Conservation (phyloP, 37 sponge, comb jelly and placozoan species). For the Diacarnus erythraeanus region DNA sequence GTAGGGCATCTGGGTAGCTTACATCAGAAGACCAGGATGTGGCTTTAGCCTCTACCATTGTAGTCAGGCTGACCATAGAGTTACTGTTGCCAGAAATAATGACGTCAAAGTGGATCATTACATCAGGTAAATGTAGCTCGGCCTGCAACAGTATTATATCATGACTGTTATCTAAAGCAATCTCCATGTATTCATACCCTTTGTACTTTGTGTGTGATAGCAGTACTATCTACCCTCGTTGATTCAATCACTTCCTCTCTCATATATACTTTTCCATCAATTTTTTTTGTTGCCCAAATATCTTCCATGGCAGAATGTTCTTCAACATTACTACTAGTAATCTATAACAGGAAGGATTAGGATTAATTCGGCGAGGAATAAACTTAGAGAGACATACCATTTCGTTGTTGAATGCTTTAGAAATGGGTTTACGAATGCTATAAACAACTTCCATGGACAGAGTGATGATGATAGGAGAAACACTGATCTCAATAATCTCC, state of each 20-base stretch:
- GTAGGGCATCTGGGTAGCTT: neutral
- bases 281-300: neutral
- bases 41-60: neutral
- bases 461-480: neutral
- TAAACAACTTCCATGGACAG: constrained; percentile 1
- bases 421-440: neutral
- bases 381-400: neutral
- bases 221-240: no score
- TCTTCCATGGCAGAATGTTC: neutral
- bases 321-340: neutral
- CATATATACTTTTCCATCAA: neutral
- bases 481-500: neutral
- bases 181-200: neutral
- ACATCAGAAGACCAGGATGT: constrained; percentile 14
- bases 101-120: constrained; percentile 25
- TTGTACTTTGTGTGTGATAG: neutral
- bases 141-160: neutral
- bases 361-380: no score
- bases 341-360: neutral
- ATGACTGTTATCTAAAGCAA: neutral
- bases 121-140: constrained; percentile 1
- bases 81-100: constrained; percentile 21
- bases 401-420: neutral
- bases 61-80: constrained; percentile 14
- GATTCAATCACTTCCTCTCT: neutral